Base-by-base conservation (phyloP, 1,140 invertebrate genomes). In the Calosoma granatense region DNA sequence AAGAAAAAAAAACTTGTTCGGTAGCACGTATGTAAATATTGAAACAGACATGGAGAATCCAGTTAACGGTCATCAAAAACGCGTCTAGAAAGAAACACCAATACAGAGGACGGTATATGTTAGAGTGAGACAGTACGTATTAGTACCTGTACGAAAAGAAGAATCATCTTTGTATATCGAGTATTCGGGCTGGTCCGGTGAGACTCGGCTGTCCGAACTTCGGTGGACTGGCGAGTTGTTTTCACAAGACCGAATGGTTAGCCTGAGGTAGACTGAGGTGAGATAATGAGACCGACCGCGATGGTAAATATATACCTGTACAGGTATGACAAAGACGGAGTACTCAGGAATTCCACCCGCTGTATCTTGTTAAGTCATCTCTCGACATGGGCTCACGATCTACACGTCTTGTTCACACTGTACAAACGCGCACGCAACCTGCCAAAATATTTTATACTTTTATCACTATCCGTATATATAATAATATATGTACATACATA, bases 351-450 rank as follows among this genome's bases (percentile, higher is more conserved):
- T 68, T 68, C 67, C 67, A 68, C 67, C 67, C 67, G 65, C 64
- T 60, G 65, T 68, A 68, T 68, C 67, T 68, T 68, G 67, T 68
- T 68, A 68, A 68, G 67, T 68, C 67, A 68, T 68, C 67, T 68
- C 61, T 62, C 41, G 41, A 47, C 41, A 47, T 47, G 41, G 41
- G 59, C 65, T 67, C 64, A 68, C 67, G 65, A 67, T 65, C 63
- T 51, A 39, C 55, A 51, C 26, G 63, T 55, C 59, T 23, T 53
- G 39, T 62, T 60, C 54, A 63, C 59, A 56, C 60, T 53, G 61
- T 55, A 53, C 55, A 60, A 60, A 63, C 43, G 52, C 51, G 60
- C 55, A 47, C 9, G 9, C 9, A 11, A 47, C 6, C 9, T 47
- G 41, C 41, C 41, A 47, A 47, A 47, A 47, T 47, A 47, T 47